A percentile compares a stretch with the other conserved stretches of the same genome.
Evolutionary conservation across 2,113 vertebrate genomes (phyloP).

Genomic region (Hypanus sabinus): DNA sequence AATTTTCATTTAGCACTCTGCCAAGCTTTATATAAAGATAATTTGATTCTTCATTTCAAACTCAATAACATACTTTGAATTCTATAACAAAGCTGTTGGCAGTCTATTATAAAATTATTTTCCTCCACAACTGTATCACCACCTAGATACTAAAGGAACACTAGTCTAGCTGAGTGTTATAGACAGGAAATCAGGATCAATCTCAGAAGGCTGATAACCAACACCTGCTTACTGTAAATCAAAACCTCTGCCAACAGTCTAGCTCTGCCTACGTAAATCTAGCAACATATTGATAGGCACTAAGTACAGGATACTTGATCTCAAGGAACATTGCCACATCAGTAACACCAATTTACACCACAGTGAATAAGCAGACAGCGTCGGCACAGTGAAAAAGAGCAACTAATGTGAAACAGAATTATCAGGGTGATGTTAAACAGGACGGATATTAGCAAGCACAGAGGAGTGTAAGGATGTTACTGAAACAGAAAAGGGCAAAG

Average conservation of each 20-base stretch:
- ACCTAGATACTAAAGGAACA: background rate
- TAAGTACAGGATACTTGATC: background rate
- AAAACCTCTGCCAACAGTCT: background rate
- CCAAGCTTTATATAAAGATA: no score
- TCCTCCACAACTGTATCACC: background rate
- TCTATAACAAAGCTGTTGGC: background rate
- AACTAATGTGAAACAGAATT: no score
- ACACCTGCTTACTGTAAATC: background rate
- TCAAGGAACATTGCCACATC: background rate
- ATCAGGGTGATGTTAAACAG: no score
- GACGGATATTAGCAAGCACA: no score
- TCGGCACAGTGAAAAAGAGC: no score
- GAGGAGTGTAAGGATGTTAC: background rate
- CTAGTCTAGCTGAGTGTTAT: no score
- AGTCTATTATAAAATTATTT: background rate
- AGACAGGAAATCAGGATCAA: background rate
- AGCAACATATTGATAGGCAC: background rate
- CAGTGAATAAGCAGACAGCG: background rate
- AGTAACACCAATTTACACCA: background rate
- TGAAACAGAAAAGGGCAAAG: background rate
- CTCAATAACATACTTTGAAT: no score
- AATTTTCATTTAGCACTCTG: background rate
- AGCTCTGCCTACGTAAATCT: background rate
- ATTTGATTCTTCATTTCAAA: background rate
- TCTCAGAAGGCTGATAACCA: background rate